A percentile compares a stretch with the other conserved stretches of the same genome.
These are phyloP conservation scores for Lucilia cuprina DNA, from an alignment of 1,140 invertebrate genomes.

Conservation along the genomic window DNA sequence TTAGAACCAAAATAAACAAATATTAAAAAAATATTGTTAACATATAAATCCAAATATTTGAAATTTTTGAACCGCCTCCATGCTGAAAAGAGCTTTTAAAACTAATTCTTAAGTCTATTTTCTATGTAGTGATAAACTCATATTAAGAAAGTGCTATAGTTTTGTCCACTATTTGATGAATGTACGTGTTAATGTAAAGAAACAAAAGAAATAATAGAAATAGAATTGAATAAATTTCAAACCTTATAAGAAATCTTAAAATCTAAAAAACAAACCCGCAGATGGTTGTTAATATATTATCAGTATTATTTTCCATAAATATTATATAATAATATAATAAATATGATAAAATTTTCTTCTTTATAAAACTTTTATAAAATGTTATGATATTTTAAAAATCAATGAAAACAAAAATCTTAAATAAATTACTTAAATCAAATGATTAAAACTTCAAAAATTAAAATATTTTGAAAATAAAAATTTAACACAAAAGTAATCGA, in stretches of 20 bases:
- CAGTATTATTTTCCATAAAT: too few relatives aligned
- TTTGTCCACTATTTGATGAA: constrained; percentile 2
- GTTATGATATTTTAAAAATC: background rate
- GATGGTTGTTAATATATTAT: too few relatives aligned
- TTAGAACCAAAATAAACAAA: too few relatives aligned
- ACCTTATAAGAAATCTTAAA: background rate
- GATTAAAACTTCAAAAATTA: background rate
- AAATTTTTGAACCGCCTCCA: background rate
- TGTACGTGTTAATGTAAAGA: background rate
- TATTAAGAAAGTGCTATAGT: background rate
- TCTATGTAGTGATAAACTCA: background rate
- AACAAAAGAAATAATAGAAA: background rate
- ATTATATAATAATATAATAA: too few relatives aligned
- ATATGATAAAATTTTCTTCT: background rate
- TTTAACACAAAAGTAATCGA: background rate
- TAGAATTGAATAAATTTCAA: too few relatives aligned
- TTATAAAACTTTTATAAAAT: background rate
- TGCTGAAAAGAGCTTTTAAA: background rate
- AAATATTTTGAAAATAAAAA: background rate
- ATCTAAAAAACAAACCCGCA: background rate
- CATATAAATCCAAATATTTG: too few relatives aligned
- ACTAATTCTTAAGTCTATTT: background rate
- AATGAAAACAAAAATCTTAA: background rate
- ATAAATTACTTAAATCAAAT: background rate
- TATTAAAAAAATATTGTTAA: too few relatives aligned